These are phyloP conservation scores for Brachionichthys hirsutus DNA, from an alignment of 2,113 vertebrate species.

Conservation along the genomic window DNA sequence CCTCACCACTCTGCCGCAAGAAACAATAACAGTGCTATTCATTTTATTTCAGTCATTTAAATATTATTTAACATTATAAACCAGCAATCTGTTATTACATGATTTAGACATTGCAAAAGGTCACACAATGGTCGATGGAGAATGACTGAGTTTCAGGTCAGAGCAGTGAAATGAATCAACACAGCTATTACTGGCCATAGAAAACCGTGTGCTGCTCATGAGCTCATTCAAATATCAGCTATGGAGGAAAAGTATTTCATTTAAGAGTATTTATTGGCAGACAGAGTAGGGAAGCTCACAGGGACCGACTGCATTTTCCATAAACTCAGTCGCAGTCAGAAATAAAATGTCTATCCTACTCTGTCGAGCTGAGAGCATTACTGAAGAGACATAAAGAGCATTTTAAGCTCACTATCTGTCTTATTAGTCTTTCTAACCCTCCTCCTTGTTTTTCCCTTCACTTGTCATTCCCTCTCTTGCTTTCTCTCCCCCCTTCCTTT, in stretches of 20 bases:
- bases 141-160: conserved; percentile 22
- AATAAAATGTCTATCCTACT: conserved; percentile 27
- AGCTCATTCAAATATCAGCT: conserved; percentile 20
- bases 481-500: conserved; percentile 11
- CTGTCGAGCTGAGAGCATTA: conserved; percentile 29
- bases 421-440: neutral
- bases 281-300: conserved; percentile 8
- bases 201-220: conserved; percentile 10
- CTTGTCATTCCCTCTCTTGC: neutral
- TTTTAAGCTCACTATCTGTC: conserved; percentile 19
- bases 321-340: conserved; percentile 23
- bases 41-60: conserved; percentile 1
- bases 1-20: neutral
- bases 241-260: conserved; percentile 13
- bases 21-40: conserved; percentile 6
- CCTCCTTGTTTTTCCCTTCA: neutral
- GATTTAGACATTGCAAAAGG: conserved; percentile 27
- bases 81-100: conserved; percentile 13
- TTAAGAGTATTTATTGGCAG: conserved; percentile 12
- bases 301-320: neutral
- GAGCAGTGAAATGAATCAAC: conserved; percentile 23
- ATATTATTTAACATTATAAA: conserved; percentile 10
- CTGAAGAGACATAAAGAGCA: conserved; percentile 30
- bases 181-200: conserved; percentile 22
- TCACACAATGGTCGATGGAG: neutral